Base-by-base conservation (phyloP, 2,797 vertebrate genomes). In the Pseudochirops corinnae region DNA sequence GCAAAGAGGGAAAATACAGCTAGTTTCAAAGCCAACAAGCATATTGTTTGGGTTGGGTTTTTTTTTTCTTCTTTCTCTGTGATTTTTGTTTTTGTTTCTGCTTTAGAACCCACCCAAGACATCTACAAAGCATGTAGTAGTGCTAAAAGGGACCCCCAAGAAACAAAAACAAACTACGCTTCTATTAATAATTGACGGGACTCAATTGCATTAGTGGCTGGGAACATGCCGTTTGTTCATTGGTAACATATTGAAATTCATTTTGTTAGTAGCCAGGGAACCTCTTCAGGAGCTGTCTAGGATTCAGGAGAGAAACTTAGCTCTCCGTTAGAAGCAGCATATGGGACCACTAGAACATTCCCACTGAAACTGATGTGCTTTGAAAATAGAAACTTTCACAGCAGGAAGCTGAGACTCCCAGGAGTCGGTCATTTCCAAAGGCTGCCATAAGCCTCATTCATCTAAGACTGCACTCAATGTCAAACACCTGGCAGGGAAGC, bases 321-420 rank as follows among this genome's bases (percentile, higher is more conserved):
- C 98, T 97, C 97, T 98, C 98, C 98, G 98, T 99, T 98, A 99
- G 98, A 98, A 98, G 98, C 95, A 99, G 98, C 99, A 99, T 99
- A 99, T 87, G 99, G 98, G 98, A 98, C 97, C 97, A 98, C 96
- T 96, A 98, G 98, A 99, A 99, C 98, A 98, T 98, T 99, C 99
- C 98, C 99, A 99, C 97, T 98, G 98, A 99, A 98, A 99, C 98
- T 97, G 98, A 99, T 97, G 98, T 98, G 99, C 99, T 99, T 99
- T 99, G 99, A 99, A 99, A 99, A 99, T 97, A 99, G 99, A 99
- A 99, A 99, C 99, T 99, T 99, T 99, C 99, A 98, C 99, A 99
- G 99, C 98, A 99, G 99, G 99, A 99, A 99, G 99, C 98, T 50
- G 90, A 98, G 98, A 99, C 74, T 98, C 99, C 99, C 99, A 60